Conservation (phyloP, 1,140 invertebrate species). For the Paracyclopina nana region DNA sequence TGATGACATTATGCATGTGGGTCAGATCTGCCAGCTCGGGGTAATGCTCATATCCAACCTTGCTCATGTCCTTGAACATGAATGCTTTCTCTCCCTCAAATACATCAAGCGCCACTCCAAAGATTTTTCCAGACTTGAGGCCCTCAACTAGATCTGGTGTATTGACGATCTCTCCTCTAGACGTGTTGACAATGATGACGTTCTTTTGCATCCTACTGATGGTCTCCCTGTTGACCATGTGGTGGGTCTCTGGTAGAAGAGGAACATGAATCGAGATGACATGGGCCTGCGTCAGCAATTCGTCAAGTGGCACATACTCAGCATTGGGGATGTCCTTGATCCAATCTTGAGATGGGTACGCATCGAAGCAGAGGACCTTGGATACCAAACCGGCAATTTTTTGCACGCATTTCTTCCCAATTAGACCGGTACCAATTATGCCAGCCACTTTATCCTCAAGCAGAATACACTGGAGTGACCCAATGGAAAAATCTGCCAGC, state of each 20-base stretch:
- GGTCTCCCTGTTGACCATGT: conserved; percentile 13
- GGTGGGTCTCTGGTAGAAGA: conserved; percentile 9
- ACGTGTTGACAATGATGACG: conserved; percentile 15
- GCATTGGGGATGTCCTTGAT: conserved; percentile 7
- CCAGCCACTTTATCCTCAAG: conserved; percentile 11
- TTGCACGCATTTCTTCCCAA: conserved; percentile 14
- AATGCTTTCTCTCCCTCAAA: conserved; percentile 14
- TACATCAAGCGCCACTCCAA: neutral
- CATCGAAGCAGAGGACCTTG: conserved; percentile 12
- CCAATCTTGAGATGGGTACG: conserved; percentile 14
- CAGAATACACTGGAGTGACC: conserved; percentile 7
- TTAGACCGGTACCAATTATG: conserved; percentile 8
- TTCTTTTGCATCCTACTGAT: conserved; percentile 13
- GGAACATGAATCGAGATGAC: conserved; percentile 17
- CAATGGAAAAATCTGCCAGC: conserved; percentile 8
- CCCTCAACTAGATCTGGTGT: conserved; percentile 10
- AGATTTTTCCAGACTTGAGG: neutral
- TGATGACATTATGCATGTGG: conserved; percentile 11
- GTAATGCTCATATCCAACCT: conserved; percentile 6
- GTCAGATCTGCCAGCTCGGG: conserved; percentile 10
- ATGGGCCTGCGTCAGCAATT: conserved; percentile 4
- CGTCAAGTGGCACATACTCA: conserved; percentile 9
- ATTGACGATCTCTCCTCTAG: neutral
- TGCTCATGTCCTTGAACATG: conserved; percentile 15
- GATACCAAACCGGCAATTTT: conserved; percentile 12